These are phyloP conservation scores for Phenganax stokvisi DNA, from an alignment of 92 coral and sea anemone genomes.

Conservation along the genomic window DNA sequence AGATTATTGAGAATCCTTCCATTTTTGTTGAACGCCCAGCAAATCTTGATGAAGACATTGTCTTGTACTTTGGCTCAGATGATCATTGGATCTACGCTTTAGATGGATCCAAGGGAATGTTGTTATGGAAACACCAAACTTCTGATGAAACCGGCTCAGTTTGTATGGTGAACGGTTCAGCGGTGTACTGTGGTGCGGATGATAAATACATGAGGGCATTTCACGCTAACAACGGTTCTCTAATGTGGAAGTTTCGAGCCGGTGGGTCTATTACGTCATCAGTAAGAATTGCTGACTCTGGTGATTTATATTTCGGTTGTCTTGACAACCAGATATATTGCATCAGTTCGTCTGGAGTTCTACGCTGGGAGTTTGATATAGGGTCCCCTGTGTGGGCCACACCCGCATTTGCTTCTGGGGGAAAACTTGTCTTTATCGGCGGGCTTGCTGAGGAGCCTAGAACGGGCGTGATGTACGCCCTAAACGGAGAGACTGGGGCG, in stretches of 20 bases:
- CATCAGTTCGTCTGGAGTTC: slow-evolving; percentile 50
- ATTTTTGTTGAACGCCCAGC: slow-evolving; percentile 42
- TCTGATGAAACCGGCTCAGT: slow-evolving; percentile 93
- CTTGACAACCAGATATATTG: slow-evolving; percentile 75
- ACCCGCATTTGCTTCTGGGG: slow-evolving; percentile 81
- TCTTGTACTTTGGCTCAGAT: slow-evolving; percentile 74
- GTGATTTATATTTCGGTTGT: slow-evolving; percentile 75
- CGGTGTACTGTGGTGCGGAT: slow-evolving; percentile 90
- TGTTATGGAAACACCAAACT: slow-evolving; percentile 88
- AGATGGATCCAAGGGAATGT: slow-evolving; percentile 69
- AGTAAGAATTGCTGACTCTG: slow-evolving; percentile 67
- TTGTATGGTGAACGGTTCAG: slow-evolving; percentile 74
- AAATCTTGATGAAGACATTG: slow-evolving; percentile 54
- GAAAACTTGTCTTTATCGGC: slow-evolving; percentile 68
- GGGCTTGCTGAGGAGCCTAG: slow-evolving; percentile 60
- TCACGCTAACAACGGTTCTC: slow-evolving; percentile 70
- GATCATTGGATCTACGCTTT: slow-evolving; percentile 90
- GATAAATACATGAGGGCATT: slow-evolving; percentile 79
- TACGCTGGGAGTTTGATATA: slow-evolving; percentile 57
- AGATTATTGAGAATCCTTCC: slow-evolving; percentile 40
- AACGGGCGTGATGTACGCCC: slow-evolving; percentile 63
- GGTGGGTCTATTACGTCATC: slow-evolving; percentile 84
- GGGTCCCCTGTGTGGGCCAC: slow-evolving; percentile 84
- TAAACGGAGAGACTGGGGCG: slow-evolving; percentile 70
- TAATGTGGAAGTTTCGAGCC: slow-evolving; percentile 77